Evolutionary conservation across 2,797 vertebrate species (phyloP), one percentile per base, ranked within the genome.

Genomic region (Microctenopoma steveboyesi): DNA sequence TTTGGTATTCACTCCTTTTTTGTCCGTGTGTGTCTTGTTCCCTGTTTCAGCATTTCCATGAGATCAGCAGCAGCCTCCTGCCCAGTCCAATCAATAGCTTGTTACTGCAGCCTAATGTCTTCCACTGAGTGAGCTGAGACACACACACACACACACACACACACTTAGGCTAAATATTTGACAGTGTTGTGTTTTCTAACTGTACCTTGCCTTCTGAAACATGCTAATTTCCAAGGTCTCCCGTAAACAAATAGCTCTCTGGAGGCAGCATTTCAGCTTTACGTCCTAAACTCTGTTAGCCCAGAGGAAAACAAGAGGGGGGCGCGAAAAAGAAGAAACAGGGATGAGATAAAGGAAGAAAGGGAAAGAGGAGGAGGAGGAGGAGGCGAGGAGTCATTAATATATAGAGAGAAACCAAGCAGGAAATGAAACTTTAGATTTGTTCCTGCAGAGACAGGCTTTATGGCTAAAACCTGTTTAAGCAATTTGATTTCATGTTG

Each of bases 21-120:
- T 40, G 54, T 78, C 28, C 2, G 15, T 51, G 40, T 67, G 55
- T 64, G 64, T 74, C 64, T 77, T 35, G 43, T 72, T 77, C 71
- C 43, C 72, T 40, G 40, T 72, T 83, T 64, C 70, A 73, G 76
- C n/a, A 10, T 86, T 84, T 89, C 81, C 77, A 71, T 84, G 68
- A 81, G 75, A 87, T 85, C 79, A 86, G 83, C 81, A 75, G 82
- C 76, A 69, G 62, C 78, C 72, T 82, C 65, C 69, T 4, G 46
- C 65, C 62, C 59, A 40, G 69, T 70, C 57, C 78, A 85, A 91
- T 92, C 90, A 86, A 92, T 91, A 91, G 72, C 86, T 89, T 89
- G 87, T 89, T 89, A 88, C 87, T 79, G 83, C 72, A 69, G 82
- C 66, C 68, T 82, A 87, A 88, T 88, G 72, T 80, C 83, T 88